These are phyloP conservation scores for Miniopterus natalensis DNA, from an alignment of 2,113 vertebrate species.

Conservation along the genomic window DNA sequence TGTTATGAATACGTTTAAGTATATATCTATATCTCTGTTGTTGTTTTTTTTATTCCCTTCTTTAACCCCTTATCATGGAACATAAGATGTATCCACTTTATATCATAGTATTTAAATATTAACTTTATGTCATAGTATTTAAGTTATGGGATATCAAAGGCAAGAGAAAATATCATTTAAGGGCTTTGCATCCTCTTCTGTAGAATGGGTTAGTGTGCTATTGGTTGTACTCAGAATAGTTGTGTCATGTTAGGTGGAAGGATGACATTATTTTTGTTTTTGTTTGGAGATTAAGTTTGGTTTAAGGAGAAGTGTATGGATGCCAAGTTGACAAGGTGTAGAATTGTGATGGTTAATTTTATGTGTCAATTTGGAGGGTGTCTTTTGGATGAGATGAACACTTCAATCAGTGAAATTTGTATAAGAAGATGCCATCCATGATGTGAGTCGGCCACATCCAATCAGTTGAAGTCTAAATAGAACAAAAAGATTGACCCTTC, in stretches of 20 bases:
- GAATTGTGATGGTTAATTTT: constrained; percentile 8
- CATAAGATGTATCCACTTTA: not conserved
- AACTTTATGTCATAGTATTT: constrained; percentile 14
- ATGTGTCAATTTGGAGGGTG: not conserved
- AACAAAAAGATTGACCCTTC: not conserved
- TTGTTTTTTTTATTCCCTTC: constrained; percentile 1
- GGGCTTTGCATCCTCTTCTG: not conserved
- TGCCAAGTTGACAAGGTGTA: not conserved
- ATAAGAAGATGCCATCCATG: not conserved
- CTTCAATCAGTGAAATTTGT: constrained; percentile 37
- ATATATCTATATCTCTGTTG: not conserved
- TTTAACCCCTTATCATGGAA: not conserved
- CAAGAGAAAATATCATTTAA: not conserved
- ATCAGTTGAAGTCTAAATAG: not conserved
- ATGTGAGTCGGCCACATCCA: not conserved
- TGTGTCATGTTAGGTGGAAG: not conserved
- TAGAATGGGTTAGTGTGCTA: not conserved
- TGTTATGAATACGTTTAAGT: not conserved
- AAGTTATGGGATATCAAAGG: not conserved
- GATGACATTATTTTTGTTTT: not conserved
- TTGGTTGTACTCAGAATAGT: not conserved
- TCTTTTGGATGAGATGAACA: constrained; percentile 27
- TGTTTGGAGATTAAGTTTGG: constrained; percentile 11
- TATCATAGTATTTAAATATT: not conserved
- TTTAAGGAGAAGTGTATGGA: not conserved